Evolutionary conservation across 2,113 vertebrate species (phyloP).

Genomic region (Choloepus hoffmanni): DNA sequence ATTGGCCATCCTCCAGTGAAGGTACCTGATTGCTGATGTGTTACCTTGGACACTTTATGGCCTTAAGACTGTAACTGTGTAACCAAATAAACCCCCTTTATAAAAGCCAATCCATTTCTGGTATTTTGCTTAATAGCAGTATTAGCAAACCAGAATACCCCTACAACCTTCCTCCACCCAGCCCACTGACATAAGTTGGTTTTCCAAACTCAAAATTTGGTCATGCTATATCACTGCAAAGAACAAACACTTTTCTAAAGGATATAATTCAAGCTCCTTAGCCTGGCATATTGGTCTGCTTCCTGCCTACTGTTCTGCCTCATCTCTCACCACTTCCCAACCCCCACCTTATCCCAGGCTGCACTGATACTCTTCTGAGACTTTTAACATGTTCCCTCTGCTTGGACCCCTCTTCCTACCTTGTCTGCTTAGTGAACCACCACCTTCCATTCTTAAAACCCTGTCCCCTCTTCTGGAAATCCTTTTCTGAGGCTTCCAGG

Average conservation of each 20-base stretch:
- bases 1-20: too few relatives aligned
- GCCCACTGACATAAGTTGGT: neutral
- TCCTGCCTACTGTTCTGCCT: neutral
- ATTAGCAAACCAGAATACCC: too few relatives aligned
- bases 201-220: slow-evolving; percentile 31
- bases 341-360: neutral
- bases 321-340: neutral
- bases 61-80: too few relatives aligned
- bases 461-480: neutral
- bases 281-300: neutral
- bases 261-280: neutral
- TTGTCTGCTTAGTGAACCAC: neutral
- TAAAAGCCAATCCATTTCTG: too few relatives aligned
- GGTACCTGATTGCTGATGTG: too few relatives aligned
- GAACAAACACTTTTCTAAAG: slow-evolving; percentile 9
- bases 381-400: neutral
- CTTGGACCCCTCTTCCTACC: neutral
- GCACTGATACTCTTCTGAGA: slow-evolving; percentile 11
- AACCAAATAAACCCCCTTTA: too few relatives aligned
- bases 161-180: neutral
- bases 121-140: too few relatives aligned
- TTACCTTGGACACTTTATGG: too few relatives aligned
- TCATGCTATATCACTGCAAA: neutral
- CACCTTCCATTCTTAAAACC: neutral
- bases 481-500: neutral